A percentile compares a stretch with the other conserved stretches of the same genome.
These are phyloP conservation scores for Nycticorax nycticorax DNA, from an alignment of 2,113 vertebrate genomes.

Conservation along the genomic window DNA sequence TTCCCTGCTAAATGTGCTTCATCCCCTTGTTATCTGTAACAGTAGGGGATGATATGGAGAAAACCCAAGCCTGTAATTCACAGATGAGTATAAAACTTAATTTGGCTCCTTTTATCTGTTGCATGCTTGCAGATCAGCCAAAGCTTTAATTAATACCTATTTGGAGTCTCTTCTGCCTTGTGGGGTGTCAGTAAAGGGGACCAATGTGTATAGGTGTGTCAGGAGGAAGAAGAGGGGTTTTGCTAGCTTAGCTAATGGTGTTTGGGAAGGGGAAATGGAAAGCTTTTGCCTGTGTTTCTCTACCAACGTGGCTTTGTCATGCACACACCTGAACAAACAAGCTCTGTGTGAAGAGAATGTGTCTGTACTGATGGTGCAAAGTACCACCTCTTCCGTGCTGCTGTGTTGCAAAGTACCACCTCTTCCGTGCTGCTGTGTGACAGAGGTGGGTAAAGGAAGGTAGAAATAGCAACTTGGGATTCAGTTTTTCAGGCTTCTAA, in stretches of 20 bases:
- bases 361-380: accelerated
- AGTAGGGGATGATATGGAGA: no score
- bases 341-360: background rate
- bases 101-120: background rate
- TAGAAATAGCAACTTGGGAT: background rate
- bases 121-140: background rate
- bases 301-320: background rate
- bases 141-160: background rate
- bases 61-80: background rate
- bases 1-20: background rate
- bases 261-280: background rate
- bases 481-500: background rate
- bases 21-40: background rate
- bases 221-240: background rate
- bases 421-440: accelerated
- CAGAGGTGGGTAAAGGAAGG: background rate
- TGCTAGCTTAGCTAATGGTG: background rate
- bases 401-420: no score
- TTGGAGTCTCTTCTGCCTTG: background rate
- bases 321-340: background rate
- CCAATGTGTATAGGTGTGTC: background rate
- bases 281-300: background rate
- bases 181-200: background rate
- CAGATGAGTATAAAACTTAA: background rate
- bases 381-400: background rate